These are phyloP conservation scores for Apis dorsata DNA, from an alignment of 1,140 invertebrate genomes.

Conservation along the genomic window DNA sequence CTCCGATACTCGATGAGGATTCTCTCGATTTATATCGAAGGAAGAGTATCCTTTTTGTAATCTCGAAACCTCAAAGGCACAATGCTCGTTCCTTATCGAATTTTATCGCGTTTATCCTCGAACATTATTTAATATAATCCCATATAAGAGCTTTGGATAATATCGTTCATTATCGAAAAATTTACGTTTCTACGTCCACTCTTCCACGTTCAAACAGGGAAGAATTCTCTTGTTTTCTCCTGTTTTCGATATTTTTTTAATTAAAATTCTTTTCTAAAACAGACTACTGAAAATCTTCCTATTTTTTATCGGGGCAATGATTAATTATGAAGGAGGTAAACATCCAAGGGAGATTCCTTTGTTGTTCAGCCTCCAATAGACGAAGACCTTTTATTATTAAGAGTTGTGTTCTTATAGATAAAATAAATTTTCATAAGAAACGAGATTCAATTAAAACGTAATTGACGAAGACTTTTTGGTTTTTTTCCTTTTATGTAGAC, in stretches of 20 bases:
- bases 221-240: not conserved
- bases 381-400: too few species aligned
- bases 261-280: not conserved
- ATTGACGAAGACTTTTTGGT: too few species aligned
- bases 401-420: too few species aligned
- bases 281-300: too few species aligned
- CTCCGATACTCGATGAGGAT: not conserved
- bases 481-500: too few species aligned
- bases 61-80: not conserved
- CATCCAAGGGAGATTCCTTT: too few species aligned
- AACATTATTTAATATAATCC: not conserved
- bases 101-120: slow-evolving; percentile 11
- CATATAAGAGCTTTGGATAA: not conserved
- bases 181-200: not conserved
- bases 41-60: not conserved
- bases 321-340: too few species aligned
- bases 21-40: slow-evolving; percentile 10
- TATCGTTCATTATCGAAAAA: slow-evolving; percentile 8
- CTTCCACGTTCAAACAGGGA: too few species aligned
- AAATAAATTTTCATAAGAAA: too few species aligned
- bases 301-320: too few species aligned
- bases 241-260: not conserved
- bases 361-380: too few species aligned
- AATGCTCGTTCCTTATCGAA: not conserved
- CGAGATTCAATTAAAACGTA: too few species aligned